A percentile compares a stretch with the other conserved stretches of the same genome.
phyloP scores from a whole-genome alignment of 2,888 invertebrate genomes.

The Adelphocoris suturalis region DNA sequence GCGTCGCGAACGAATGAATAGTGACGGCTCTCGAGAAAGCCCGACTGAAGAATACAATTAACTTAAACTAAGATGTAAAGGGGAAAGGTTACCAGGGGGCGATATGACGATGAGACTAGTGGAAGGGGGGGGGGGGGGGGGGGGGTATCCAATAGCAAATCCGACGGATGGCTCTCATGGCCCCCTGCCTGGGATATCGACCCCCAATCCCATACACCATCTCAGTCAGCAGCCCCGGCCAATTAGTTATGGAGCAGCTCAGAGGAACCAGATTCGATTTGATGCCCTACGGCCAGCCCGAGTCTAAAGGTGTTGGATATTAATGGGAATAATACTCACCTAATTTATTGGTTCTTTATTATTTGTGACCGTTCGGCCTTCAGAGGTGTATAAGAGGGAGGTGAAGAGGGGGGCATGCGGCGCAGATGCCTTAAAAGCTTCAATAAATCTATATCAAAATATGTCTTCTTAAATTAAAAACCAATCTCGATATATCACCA shows the following conservation, averaged over 20 bases:
- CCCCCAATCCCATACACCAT: not conserved
- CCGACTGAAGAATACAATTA: slow-evolving; percentile 21
- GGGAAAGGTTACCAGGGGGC: not conserved
- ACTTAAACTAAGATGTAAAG: slow-evolving; percentile 23
- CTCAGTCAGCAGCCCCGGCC: slow-evolving; percentile 65
- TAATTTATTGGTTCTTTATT: slow-evolving; percentile 66
- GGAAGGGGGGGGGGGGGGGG: not conserved
- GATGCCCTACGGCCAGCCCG: slow-evolving; percentile 60
- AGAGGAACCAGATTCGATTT: slow-evolving; percentile 62
- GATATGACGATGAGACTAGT: not conserved
- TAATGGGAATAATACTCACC: slow-evolving; percentile 64
- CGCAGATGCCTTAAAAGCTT: slow-evolving; percentile 54
- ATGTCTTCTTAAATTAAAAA: slow-evolving; percentile 67
- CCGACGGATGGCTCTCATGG: not conserved
- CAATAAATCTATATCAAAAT: slow-evolving; percentile 69
- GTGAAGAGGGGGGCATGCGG: slow-evolving; percentile 28
- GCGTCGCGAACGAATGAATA: not conserved
- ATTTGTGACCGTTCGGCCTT: slow-evolving; percentile 53
- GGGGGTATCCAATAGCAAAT: slow-evolving; percentile 24
- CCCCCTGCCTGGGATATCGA: not conserved
- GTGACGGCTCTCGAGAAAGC: slow-evolving; percentile 16
- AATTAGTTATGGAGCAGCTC: slow-evolving; percentile 62
- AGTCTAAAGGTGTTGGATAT: slow-evolving; percentile 65
- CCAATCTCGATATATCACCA: slow-evolving; percentile 68
- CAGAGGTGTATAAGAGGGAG: not conserved